Evolutionary conservation across 2,113 vertebrate genomes (phyloP), one percentile per base, ranked within the genome.

Genomic region (Nibea albiflora): DNA sequence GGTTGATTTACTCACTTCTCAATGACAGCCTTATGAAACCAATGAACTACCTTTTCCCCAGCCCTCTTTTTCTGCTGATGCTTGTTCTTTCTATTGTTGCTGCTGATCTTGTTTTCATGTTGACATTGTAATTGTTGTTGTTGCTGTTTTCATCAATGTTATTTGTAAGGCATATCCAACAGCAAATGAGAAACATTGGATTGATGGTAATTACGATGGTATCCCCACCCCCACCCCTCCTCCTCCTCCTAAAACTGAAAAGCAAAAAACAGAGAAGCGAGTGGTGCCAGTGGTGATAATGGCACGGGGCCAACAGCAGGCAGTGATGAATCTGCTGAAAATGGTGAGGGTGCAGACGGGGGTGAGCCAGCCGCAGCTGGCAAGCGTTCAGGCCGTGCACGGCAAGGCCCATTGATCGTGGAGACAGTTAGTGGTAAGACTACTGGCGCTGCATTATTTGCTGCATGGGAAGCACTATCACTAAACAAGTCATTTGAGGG

Each of bases 341-440:
- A 86, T 69, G 79, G 73, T 89, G 89, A 85, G 57, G 52, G 74
- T 53, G 85, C 78, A 75, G 73, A 85, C 57, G 70, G 73, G 46
- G 78, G 78, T 50, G 85, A 81, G 70, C 52, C 80, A 57, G 19
- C 76, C 64, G 83, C 86, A 76, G 78, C 85, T 89, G 86, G 78
- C 73, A 91, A 74, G 62, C 74, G 35, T 54, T 89, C 91, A 85
- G 88, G 81, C 22, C 71, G 56, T 68, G 86, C 70, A 90, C 80
- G 79, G 76, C 85, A 92, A 85, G 90, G 84, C 79, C 83, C 81
- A 42, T 78, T 94, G 90, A 85, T 92, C 78, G 76, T 66, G 76
- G 88, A 94, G 76, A 85, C 65, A 78, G 85, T 92, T 83, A 84
- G 88, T 89, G 94, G 94, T 95, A 95, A 95, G 95, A 91, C 81